Base-by-base conservation (phyloP, 2,113 vertebrate genomes). In the Bufo bufo region DNA sequence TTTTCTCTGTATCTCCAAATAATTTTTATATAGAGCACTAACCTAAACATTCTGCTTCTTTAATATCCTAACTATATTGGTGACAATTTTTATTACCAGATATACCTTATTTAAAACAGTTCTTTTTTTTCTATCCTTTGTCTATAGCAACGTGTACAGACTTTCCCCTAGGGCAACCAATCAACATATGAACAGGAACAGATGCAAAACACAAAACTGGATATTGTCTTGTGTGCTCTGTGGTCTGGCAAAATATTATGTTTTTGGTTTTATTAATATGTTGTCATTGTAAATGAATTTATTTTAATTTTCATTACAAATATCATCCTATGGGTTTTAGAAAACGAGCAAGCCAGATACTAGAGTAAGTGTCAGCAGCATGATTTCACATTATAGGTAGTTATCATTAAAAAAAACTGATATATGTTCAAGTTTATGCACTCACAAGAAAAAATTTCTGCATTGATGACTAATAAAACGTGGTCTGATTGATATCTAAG, bases 261-360 rank as follows among this genome's bases (percentile, higher is more conserved):
- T 83, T 83, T 69, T 69, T 69, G 43, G 8, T 69, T 49, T 63
- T 83, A 83, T 83, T 65, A 69, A 50, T 81, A 33, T 83, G 81
- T 69, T 83, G 59, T 83, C 63, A 83, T 83, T 83, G 81, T 66
- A 50, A 45, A 83, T 83, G n/a, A 69, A 66, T 83, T 83, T 83
- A 49, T 83, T 83, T 69, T 23, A 69, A 47, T 50, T 66, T 66
- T 49, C 17, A 20, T 69, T 69, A 13, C 1, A 50, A 69, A 11
- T 69, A 65, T 13, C 20, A 4, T 50, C 49, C 11, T 23, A 50
- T 66, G 63, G 81, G 20, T 23, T 69, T 69, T 23, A 66, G 49
- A 66, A 69, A 12, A 83, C 13, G 47, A 83, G 17, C 47, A 83
- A n/a, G 63, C 81, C 81, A 69, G 81, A 83, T 14, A 66, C 19